Base-by-base conservation (phyloP, 2,888 invertebrate species). In the Apamea monoglypha region DNA sequence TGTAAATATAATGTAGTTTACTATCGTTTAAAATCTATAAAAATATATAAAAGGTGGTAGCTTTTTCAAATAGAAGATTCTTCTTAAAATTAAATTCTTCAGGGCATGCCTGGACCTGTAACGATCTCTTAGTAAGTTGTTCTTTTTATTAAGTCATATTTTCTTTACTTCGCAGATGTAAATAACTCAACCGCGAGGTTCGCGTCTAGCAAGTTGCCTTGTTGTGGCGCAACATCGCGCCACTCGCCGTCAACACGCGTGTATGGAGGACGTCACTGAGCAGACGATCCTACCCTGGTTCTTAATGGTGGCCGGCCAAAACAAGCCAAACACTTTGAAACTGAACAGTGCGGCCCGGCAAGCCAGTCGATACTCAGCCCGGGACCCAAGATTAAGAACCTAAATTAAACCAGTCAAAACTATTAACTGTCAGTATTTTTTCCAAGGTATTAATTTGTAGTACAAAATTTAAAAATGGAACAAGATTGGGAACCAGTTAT, bases 331-430 rank as follows among this genome's bases (percentile, higher is more conserved):
- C 90, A 95, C 95, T 85, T 92, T 96, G 82, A 96, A 97, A 91
- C 95, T 96, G 50, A 96, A 96, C 94, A 95, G 96, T 91, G 96
- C 95, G 94, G 96, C 97, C 88, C 95, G 97, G 83, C 94, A 96
- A 88, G 95, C 97, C 83, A 97, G 97, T 86, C 94, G 96, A 76
- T 97, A 97, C 85, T 97, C 96, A 78, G 97, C 97, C 79, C 95
- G 97, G 89, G 97, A 97, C 90, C 97, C 97, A 56, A 94, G 97
- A 90, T 97, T 97, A 97, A 97, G 97, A 97, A 92, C 94, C 40
- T 97, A 97, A 94, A 93, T 78, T 32, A 92, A 85, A 93, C 91
- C 91, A 74, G 76, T 44, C 21, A 76, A 82, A 82, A 50, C 50
- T 59, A 77, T n/a, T 69, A 91, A 92, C 91, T 91, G 89, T 91